These are phyloP conservation scores for Saxidomus purpurata DNA, from an alignment of 1,140 invertebrate species.

Conservation along the genomic window DNA sequence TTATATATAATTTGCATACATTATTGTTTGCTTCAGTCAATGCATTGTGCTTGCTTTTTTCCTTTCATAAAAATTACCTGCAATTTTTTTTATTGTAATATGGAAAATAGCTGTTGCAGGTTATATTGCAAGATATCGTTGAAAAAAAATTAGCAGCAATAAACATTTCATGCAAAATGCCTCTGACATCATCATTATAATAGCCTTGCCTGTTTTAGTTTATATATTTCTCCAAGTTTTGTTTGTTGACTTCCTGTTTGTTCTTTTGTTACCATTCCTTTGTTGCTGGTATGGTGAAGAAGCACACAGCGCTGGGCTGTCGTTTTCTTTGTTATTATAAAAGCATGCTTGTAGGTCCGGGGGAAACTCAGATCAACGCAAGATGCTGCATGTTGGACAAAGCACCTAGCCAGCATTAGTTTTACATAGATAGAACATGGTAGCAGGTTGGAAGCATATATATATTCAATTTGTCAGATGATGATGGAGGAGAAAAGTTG, in stretches of 20 bases:
- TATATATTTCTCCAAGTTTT: constrained; percentile 53
- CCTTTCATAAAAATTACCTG: not conserved
- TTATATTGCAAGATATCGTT: no score
- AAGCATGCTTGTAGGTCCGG: constrained; percentile 36
- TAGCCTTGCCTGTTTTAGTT: constrained; percentile 63
- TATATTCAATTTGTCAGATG: no score
- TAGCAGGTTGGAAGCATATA: not conserved
- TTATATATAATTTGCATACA: constrained; percentile 1
- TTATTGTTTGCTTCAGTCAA: not conserved
- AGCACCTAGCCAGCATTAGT: not conserved
- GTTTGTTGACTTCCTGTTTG: constrained; percentile 60
- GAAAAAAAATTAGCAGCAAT: constrained; percentile 37
- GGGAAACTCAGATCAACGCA: not conserved
- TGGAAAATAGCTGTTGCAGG: no score
- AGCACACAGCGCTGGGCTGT: not conserved
- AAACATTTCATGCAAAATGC: constrained; percentile 52
- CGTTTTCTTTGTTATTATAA: constrained; percentile 26
- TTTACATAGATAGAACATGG: not conserved
- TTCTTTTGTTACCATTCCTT: constrained; percentile 44
- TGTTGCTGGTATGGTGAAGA: constrained; percentile 46
- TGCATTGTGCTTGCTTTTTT: constrained; percentile 12
- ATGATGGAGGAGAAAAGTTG: no score
- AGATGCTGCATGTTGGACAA: constrained; percentile 16
- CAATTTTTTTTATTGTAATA: no score
- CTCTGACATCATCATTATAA: constrained; percentile 66